Conservation (phyloP, 2,797 vertebrate genomes). For the Streptopelia turtur region DNA sequence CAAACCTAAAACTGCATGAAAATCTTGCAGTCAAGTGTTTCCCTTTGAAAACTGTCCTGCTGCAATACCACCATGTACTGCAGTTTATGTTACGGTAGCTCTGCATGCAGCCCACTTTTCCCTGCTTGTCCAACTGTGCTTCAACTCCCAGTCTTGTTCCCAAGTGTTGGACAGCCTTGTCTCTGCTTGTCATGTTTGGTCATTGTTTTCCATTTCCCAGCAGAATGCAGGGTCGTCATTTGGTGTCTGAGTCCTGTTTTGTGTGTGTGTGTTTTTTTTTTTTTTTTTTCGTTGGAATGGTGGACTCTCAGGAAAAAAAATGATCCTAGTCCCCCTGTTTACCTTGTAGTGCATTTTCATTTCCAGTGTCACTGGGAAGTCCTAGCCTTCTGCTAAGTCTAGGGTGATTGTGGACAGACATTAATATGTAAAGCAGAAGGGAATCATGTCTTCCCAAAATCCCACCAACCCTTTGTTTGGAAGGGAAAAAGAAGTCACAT, state of each 20-base stretch:
- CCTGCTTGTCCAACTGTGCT: background rate
- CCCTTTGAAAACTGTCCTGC: background rate
- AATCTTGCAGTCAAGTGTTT: background rate
- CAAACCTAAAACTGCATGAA: background rate
- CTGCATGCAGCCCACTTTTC: background rate
- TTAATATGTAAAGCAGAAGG: background rate
- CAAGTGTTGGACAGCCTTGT: background rate
- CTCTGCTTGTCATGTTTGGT: background rate
- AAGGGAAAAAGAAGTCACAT: background rate
- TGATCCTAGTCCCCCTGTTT: background rate
- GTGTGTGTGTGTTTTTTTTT: no score
- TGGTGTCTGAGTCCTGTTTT: background rate
- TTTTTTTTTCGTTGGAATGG: background rate
- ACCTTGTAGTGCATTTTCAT: background rate
- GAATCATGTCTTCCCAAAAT: background rate
- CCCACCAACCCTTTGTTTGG: background rate
- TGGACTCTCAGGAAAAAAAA: background rate
- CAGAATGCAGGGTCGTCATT: background rate
- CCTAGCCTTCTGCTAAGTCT: background rate
- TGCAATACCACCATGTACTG: fast-evolving
- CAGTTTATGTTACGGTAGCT: background rate
- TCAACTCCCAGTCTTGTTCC: background rate
- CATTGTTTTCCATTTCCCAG: background rate
- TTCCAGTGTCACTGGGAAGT: background rate
- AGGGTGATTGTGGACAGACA: background rate